Evolutionary conservation across 2,888 invertebrate species (phyloP).

Genomic region (Lordiphosa andalusiaca): DNA sequence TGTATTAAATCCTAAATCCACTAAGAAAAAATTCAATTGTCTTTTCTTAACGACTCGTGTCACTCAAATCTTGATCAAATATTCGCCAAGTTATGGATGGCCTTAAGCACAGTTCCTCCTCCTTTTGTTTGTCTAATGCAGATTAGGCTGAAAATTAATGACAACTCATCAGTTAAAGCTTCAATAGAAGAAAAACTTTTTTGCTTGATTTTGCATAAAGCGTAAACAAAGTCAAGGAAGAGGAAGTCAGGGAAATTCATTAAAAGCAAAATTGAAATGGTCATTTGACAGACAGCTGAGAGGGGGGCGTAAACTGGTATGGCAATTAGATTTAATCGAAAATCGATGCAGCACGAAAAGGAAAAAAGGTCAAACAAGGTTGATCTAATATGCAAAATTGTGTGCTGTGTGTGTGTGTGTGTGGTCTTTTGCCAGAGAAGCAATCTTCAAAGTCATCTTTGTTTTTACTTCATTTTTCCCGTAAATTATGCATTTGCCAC

Average conservation of each 20-base stretch:
- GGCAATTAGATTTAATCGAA: constrained; percentile 60
- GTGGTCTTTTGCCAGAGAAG: constrained; percentile 16
- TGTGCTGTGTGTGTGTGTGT: background rate
- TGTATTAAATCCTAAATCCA: constrained; percentile 7
- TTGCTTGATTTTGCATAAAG: constrained; percentile 8
- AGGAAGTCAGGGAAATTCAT: constrained; percentile 9
- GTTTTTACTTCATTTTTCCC: constrained; percentile 36
- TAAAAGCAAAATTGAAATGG: constrained; percentile 38
- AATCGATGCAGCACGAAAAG: constrained; percentile 32
- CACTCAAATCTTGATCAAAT: constrained; percentile 36
- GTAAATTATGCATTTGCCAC: constrained; percentile 39
- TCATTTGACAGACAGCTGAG: constrained; percentile 22
- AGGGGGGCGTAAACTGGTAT: constrained; percentile 19
- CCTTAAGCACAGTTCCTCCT: background rate
- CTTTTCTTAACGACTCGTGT: constrained; percentile 24
- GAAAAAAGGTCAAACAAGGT: constrained; percentile 25
- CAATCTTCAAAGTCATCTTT: constrained; percentile 53
- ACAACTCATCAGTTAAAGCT: constrained; percentile 32
- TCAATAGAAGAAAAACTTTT: constrained; percentile 22
- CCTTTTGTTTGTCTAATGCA: constrained; percentile 38
- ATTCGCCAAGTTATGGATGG: constrained; percentile 28
- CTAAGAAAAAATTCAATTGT: constrained; percentile 1
- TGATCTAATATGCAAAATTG: constrained; percentile 26
- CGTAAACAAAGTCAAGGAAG: background rate
- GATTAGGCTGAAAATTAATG: constrained; percentile 61